Conservation (phyloP, 2,888 invertebrate genomes). For the Pachliopta kotzebuea region DNA sequence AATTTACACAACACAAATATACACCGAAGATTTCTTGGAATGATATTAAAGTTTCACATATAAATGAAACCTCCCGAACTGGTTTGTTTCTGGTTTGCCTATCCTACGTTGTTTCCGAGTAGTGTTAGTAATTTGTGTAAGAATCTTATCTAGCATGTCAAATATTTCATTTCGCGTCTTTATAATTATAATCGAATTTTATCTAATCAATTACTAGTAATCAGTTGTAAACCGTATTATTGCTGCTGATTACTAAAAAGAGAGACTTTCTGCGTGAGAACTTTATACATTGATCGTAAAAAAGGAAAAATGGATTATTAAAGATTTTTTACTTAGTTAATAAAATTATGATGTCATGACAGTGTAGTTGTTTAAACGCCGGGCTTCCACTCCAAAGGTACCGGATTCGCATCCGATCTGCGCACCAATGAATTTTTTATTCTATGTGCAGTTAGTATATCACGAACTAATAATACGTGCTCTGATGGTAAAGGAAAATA, state of each 20-base stretch:
- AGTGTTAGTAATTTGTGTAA: neutral
- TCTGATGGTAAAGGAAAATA: no score
- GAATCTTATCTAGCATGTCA: neutral
- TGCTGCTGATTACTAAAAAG: neutral
- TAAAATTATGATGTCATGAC: no score
- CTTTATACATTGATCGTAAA: no score
- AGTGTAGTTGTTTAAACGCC: no score
- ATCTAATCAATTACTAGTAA: neutral
- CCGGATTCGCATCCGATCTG: no score
- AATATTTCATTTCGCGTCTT: neutral
- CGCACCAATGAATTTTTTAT: no score
- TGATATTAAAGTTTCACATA: constrained; percentile 13
- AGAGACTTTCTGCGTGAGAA: neutral
- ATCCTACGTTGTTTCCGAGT: neutral
- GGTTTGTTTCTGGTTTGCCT: neutral
- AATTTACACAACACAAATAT: constrained; percentile 22
- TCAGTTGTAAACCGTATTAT: neutral
- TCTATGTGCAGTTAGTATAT: no score
- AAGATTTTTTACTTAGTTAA: no score
- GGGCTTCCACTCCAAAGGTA: no score
- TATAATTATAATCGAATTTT: neutral
- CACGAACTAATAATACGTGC: no score
- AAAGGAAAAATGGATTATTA: no score
- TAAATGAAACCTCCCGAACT: constrained; percentile 6
- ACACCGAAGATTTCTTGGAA: constrained; percentile 18